Percentiles rank a stretch among this genome's conserved stretches.
Evolutionary conservation across 2,888 invertebrate species (phyloP).

Genomic region (Rhimphoctona megacephalus): DNA sequence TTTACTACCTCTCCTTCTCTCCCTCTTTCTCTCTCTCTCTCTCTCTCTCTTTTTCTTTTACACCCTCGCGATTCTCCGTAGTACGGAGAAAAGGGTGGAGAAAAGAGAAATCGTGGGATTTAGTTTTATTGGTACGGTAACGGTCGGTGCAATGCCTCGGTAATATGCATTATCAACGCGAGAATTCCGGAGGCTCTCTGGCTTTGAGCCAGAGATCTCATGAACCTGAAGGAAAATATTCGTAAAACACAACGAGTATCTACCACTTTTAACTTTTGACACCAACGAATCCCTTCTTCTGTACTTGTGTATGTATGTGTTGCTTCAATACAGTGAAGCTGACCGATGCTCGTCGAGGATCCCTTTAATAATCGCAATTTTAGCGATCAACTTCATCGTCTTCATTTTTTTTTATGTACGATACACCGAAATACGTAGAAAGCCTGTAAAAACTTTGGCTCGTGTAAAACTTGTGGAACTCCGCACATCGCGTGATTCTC

Average conservation of each 20-base stretch:
- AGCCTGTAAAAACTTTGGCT: slow-evolving; percentile 1
- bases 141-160: slow-evolving; percentile 68
- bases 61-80: slow-evolving; percentile 30
- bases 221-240: slow-evolving; percentile 71
- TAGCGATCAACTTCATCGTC: not conserved
- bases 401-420: not conserved
- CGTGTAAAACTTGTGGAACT: slow-evolving; percentile 3
- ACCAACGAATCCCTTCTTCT: slow-evolving; percentile 14
- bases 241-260: slow-evolving; percentile 66
- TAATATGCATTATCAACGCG: slow-evolving; percentile 75
- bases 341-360: slow-evolving; percentile 12
- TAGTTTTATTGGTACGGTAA: slow-evolving; percentile 71
- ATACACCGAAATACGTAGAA: not conserved
- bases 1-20: not conserved
- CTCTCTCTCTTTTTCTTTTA: not conserved
- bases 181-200: slow-evolving; percentile 65
- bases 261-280: slow-evolving; percentile 51
- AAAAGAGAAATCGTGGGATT: slow-evolving; percentile 71
- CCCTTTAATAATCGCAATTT: slow-evolving; percentile 1
- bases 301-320: not conserved
- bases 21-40: not conserved
- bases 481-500: slow-evolving; percentile 12
- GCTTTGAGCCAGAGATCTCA: slow-evolving; percentile 71
- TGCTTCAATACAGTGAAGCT: slow-evolving; percentile 7
- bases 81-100: slow-evolving; percentile 27